Base-by-base conservation (phyloP, 2,113 vertebrate species). In the Ammodytes marinus region DNA sequence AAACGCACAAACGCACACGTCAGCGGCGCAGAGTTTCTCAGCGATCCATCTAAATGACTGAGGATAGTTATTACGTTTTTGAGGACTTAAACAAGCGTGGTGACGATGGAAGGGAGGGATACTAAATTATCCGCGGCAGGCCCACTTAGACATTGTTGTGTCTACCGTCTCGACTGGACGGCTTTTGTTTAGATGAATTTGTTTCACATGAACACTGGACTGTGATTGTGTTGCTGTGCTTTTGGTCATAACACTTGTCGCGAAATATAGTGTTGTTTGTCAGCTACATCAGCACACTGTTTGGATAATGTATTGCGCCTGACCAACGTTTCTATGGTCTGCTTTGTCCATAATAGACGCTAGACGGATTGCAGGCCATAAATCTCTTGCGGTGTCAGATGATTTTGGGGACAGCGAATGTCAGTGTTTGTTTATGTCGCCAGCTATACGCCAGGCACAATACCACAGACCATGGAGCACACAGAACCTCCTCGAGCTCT, bases 161-260 rank as follows among this genome's bases (percentile, higher is more conserved):
- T 91, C 88, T 91, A 8, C 53, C 74, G 75, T 85, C 83, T 86
- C 68, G 71, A 86, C 81, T 82, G 40, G 85, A 85, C 73, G 66
- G 77, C 43, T 27, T 84, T 86, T 89, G 87, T 91, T 91, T 87
- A 74, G 83, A 86, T 76, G 71, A 90, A 84, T 89, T 82, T 79
- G 85, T 77, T 52, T 55, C 46, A 64, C 60, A 15, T 90, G 92
- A 92, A 91, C 90, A 83, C 74, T 49, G 83, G 57, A 73, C 87
- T 19, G 27, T 78, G 89, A 93, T 85, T 85, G 83, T 79, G 83
- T 67, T 77, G 83, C 81, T 52, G 9, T 43, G 76, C 64, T 73
- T 27, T 88, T 83, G 83, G 83, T 90, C 79, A 27, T 27, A 82
- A 86, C 82, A 80, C 84, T 79, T 65, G 82, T 78, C 39, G 67